Conservation (phyloP, 2,888 invertebrate species). For the Lasioglossum morio region DNA sequence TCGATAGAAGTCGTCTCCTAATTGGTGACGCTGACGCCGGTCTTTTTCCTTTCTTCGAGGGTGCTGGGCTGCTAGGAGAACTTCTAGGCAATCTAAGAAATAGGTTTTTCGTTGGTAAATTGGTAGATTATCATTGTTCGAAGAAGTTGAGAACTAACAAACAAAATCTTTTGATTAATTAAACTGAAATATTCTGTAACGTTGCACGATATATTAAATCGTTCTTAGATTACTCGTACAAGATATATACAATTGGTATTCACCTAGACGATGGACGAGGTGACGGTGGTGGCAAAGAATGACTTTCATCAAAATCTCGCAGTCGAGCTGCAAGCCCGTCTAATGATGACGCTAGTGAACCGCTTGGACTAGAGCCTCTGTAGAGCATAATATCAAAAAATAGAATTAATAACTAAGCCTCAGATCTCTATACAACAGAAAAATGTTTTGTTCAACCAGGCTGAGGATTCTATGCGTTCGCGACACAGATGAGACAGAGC, state of each 20-base stretch:
- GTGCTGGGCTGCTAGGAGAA: slow-evolving; percentile 91
- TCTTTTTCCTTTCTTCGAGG: slow-evolving; percentile 90
- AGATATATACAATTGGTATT: background rate
- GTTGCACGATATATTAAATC: background rate
- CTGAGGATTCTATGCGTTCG: background rate
- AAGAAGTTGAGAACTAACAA: background rate
- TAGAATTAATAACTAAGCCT: too few relatives aligned
- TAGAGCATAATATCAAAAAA: too few relatives aligned
- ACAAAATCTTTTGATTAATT: background rate
- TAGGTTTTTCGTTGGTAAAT: background rate
- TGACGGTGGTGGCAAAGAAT: slow-evolving; percentile 83
- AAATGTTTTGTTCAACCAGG: background rate
- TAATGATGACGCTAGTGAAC: slow-evolving; percentile 81
- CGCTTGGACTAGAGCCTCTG: slow-evolving; percentile 77
- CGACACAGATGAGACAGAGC: background rate
- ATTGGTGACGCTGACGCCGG: slow-evolving; percentile 93
- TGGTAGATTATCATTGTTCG: background rate
- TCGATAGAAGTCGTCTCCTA: slow-evolving; percentile 91
- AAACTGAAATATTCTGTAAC: background rate
- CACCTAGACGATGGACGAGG: slow-evolving; percentile 81
- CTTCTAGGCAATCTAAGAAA: slow-evolving; percentile 88
- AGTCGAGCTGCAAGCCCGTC: slow-evolving; percentile 81
- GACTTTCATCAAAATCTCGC: slow-evolving; percentile 82
- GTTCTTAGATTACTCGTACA: background rate
- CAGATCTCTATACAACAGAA: background rate